Base-by-base conservation (phyloP, 2,113 vertebrate genomes). In the Dicrurus megarhynchus region DNA sequence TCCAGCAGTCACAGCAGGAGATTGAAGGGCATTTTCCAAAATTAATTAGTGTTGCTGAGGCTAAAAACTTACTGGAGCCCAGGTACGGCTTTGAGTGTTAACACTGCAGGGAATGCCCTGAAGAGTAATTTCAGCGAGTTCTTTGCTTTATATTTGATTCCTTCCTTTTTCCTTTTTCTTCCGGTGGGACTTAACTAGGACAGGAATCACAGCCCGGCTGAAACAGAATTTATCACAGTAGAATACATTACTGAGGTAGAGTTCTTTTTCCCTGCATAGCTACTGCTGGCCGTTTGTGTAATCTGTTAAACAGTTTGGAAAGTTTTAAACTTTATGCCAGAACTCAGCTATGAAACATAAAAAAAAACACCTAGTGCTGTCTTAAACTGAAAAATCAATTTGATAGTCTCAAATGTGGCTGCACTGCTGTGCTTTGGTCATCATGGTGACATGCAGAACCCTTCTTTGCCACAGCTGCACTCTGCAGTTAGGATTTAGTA, bases 1-100 rank as follows among this genome's bases (percentile, higher is more conserved):
- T 87, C 68, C 78, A 75, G 64, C 65, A 61, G 35, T 49, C 87
- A 71, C 89, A 91, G 90, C 89, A 73, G 92, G 87, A 23, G 37
- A 88, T 32, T 70, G 94, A 96, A 95, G 61, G 61, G 81, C 75
- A n/a, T 90, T 96, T 97, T 95, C 73, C 61, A 39, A 82, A 94
- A 44, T 90, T 97, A 96, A 87, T 94, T 82, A 94, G 41, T 1
- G 24, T 73, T 59, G 52, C 70, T 32, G n/a, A 74, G 52, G 61
- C 73, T 94, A 41, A 91, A 82, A 92, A 28, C 84, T 79, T 65
- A 14, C 44, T 76, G 73, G 41, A 96, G 73, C 69, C n/a, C 69
- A 82, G 94, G 65, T 93, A 77, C 39, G 41, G 81, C 73, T 90
- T 75, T 79, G 95, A 95, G 73, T 69, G 82, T 76, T 63, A 92